Percentiles rank a stretch among this genome's conserved stretches.
Conservation (phyloP, 2,113 vertebrate genomes). For the Rhinogobius similis region DNA sequence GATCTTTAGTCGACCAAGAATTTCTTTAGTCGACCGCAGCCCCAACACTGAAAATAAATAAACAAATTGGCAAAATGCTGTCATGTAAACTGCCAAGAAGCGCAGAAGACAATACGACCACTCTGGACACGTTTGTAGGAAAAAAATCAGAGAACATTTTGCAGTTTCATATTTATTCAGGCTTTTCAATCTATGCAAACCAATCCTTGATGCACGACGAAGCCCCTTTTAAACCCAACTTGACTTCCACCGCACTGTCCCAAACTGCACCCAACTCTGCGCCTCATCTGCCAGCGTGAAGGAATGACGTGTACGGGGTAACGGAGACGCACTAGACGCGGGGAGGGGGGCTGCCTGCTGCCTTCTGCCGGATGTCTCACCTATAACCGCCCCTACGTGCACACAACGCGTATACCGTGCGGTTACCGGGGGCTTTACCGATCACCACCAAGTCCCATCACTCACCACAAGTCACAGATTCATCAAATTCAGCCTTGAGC, state of each 20-base stretch:
- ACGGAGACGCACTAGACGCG: constrained; percentile 24
- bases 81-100: no score
- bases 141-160: no score
- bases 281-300: constrained; percentile 48
- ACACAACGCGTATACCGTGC: constrained; percentile 46
- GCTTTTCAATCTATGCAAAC: no score
- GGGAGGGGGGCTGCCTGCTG: background rate
- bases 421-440: constrained; percentile 48
- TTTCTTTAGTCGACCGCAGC: no score
- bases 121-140: no score
- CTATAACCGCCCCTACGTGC: constrained; percentile 38
- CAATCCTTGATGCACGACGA: background rate
- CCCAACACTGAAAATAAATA: no score
- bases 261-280: constrained; percentile 20
- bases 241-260: constrained; percentile 7
- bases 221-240: background rate
- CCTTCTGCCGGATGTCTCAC: constrained; percentile 16
- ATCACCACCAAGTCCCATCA: constrained; percentile 63
- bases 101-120: no score
- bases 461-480: constrained; percentile 52
- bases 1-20: no score
- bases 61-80: no score
- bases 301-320: constrained; percentile 40
- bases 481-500: constrained; percentile 44
- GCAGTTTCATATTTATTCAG: no score